Conservation (phyloP, 92 coral and sea anemone species). For the Actinostola sp. region DNA sequence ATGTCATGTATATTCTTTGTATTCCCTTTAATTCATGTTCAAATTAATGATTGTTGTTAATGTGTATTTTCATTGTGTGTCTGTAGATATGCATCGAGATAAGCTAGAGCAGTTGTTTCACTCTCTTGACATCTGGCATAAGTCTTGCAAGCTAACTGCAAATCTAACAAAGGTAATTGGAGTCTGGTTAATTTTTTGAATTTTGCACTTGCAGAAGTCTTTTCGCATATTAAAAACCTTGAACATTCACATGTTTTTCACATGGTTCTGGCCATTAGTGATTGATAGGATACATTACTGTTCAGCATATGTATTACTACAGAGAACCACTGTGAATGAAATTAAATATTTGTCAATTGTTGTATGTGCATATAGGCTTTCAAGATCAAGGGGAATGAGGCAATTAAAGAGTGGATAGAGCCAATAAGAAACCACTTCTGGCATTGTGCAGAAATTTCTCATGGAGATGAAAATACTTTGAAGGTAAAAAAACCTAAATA, state of each 20-base stretch:
- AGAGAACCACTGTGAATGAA: constrained; percentile 1
- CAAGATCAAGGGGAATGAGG: constrained; percentile 55
- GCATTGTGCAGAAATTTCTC: constrained; percentile 57
- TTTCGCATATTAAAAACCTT: too few relatives aligned
- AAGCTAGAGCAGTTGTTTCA: constrained; percentile 44
- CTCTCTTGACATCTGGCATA: constrained; percentile 73
- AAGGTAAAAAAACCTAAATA: neutral
- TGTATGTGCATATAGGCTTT: constrained; percentile 28
- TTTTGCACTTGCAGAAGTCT: too few relatives aligned
- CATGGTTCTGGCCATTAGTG: too few relatives aligned
- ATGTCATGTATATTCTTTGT: too few relatives aligned
- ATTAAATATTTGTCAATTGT: neutral
- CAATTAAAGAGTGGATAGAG: constrained; percentile 51
- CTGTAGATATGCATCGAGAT: constrained; percentile 21
- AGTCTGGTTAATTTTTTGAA: too few relatives aligned
- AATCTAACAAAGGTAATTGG: constrained; percentile 46
- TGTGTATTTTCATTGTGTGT: neutral
- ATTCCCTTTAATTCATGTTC: too few relatives aligned
- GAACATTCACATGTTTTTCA: too few relatives aligned
- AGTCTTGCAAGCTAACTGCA: constrained; percentile 59
- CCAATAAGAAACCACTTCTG: constrained; percentile 72
- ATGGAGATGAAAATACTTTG: constrained; percentile 37
- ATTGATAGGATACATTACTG: constrained; percentile 4
- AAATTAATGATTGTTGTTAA: too few relatives aligned
- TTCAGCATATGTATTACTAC: neutral